Conservation (phyloP, 1,140 invertebrate genomes). For the Alviniconcha marisindica region DNA sequence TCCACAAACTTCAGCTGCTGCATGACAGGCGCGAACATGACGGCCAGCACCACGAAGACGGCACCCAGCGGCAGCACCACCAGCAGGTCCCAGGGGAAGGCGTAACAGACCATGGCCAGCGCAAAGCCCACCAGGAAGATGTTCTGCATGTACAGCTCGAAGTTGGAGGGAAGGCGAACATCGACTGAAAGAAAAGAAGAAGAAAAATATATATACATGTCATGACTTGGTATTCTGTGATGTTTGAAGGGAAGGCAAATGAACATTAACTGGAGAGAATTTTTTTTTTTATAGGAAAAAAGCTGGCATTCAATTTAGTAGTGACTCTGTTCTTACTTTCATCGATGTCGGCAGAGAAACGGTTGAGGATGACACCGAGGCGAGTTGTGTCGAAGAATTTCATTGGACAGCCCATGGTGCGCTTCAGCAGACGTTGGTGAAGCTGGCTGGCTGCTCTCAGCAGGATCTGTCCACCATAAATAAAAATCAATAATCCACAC, state of each 20-base stretch:
- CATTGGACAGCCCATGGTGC: constrained; percentile 79
- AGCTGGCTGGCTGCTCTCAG: constrained; percentile 80
- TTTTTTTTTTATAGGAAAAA: no score
- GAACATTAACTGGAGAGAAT: no score
- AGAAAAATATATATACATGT: background rate
- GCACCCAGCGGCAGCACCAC: constrained; percentile 78
- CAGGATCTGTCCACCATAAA: constrained; percentile 72
- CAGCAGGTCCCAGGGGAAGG: constrained; percentile 82
- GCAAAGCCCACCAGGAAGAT: constrained; percentile 77
- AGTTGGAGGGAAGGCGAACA: constrained; percentile 79
- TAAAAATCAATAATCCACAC: constrained; percentile 72
- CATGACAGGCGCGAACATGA: constrained; percentile 76
- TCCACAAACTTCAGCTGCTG: constrained; percentile 83
- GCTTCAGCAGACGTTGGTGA: constrained; percentile 76
- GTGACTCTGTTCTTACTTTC: constrained; percentile 49
- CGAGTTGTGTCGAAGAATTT: constrained; percentile 82
- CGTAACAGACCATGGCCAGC: constrained; percentile 78
- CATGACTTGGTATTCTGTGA: background rate
- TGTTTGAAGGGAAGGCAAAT: no score
- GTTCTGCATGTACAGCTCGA: constrained; percentile 79
- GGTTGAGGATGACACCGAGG: constrained; percentile 79
- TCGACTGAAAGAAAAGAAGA: constrained; percentile 76
- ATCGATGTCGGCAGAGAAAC: constrained; percentile 79
- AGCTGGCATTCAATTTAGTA: no score
- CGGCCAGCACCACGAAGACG: constrained; percentile 80